phyloP scores from a whole-genome alignment of 2,797 vertebrate species.

The Delichon dasypus region DNA sequence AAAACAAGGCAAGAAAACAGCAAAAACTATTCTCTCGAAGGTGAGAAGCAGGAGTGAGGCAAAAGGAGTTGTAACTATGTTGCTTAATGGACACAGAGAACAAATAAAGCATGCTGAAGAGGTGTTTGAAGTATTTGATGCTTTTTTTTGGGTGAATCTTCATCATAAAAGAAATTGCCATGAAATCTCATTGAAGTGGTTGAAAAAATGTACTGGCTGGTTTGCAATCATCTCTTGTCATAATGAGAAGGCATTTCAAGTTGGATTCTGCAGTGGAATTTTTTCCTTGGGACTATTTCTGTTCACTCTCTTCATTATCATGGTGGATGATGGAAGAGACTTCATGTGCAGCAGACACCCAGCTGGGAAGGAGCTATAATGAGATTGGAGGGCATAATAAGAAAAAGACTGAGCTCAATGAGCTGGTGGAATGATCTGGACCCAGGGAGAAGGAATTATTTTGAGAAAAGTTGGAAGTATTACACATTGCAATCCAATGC shows the following conservation, averaged over 20 bases:
- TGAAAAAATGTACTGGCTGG: background rate
- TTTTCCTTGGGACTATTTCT: slow-evolving; percentile 50
- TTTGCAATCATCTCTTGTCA: background rate
- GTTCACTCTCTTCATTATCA: slow-evolving; percentile 46
- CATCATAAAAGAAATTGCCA: background rate
- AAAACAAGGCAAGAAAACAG: background rate
- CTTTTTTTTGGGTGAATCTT: background rate
- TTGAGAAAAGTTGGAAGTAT: background rate
- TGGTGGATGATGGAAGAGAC: slow-evolving; percentile 42
- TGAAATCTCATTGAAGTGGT: background rate
- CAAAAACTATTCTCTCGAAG: background rate
- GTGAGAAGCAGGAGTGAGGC: background rate
- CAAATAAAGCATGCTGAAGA: background rate
- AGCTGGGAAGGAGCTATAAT: slow-evolving; percentile 38
- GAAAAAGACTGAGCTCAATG: background rate
- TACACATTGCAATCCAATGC: slow-evolving; percentile 2
- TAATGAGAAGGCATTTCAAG: slow-evolving; percentile 8
- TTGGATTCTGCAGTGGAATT: background rate
- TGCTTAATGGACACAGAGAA: background rate
- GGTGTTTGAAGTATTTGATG: background rate
- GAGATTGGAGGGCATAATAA: slow-evolving; percentile 23
- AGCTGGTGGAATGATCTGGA: slow-evolving; percentile 15
- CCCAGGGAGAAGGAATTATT: slow-evolving; percentile 10
- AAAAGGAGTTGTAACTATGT: background rate
- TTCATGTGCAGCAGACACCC: slow-evolving; percentile 1